Base-by-base conservation (phyloP, 2,113 vertebrate genomes). In the Oreamnos americanus region DNA sequence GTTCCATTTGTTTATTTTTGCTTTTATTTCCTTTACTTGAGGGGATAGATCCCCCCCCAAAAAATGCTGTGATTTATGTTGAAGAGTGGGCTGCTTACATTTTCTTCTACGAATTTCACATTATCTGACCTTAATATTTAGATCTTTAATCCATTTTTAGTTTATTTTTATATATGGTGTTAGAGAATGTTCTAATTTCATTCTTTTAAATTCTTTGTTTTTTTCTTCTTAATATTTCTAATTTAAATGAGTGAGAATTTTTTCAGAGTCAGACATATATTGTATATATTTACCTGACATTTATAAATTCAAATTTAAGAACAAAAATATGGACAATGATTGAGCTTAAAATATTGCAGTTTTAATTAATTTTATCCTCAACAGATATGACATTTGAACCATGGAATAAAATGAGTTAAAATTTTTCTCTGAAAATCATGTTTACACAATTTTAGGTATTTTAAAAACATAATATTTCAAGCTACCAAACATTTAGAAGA, bases 261-360 rank as follows among this genome's bases (percentile, higher is more conserved):
- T 96, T 98, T 84, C 90, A 71, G 25, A 94, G 71, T 87, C 84
- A 98, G 96, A 55, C 78, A 97, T 2, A 47, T 90, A 82, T 89
- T 51, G 57, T 47, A 76, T 14, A 87, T 57, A 87, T 58, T 93
- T 9, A 47, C 39, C 0, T 96, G 88, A 86, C 57, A 97, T 95
- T 98, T 96, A 36, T 17, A 96, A 82, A 93, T 98, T 98, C 91
- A 82, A 87, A 87, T 98, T 84, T 94, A 85, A 97, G 58, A 4
- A 57, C 51, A 91, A 84, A 90, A 81, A 49, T 30, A 0, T 13
- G 57, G 95, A 85, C 49, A 90, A 74, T 21, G 45, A 23, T 15
- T 51, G 26, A 94, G 36, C 43, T 3, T 90, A 47, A 94, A 78
- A 90, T 92, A 91, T 1, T 78, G 10, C 1, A 87, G 21, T 25